Evolutionary conservation across 2,113 vertebrate species (phyloP), one percentile per base, ranked within the genome.

Genomic region (Ptychochromis oligacanthus): DNA sequence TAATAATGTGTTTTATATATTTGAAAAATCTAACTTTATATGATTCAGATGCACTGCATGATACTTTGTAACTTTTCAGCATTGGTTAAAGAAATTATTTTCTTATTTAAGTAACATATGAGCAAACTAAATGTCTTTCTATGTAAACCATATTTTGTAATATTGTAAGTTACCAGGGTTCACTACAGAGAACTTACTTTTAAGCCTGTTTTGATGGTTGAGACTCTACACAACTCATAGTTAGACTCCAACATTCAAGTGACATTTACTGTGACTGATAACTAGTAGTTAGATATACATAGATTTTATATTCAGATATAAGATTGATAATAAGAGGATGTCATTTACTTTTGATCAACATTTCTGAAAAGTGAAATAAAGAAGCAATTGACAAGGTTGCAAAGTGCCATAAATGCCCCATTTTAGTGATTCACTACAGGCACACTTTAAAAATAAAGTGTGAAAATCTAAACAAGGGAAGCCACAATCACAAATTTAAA

Each of bases 251-350:
- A 72, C 43, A 52, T 72, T 72, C 28, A 24, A 72, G 46, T n/a
- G 46, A 72, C 26, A 31, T 72, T 72, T 72, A 72, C 46, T 54
- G 43, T 72, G 46, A 72, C 3, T 54, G 52, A 54, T 54, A 18
- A 54, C 4, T 72, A 49, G 2, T 52, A 54, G 17, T 31, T 52
- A 52, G 26, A 14, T 72, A 31, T n/a, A 52, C 18, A 54, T 1
- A 54, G 46, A 54, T 34, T 34, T 54, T 54, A 54, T 72, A n/a
- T 31, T 54, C 20, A 31, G 17, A 72, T 52, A 54, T 72, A 54
- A 34, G 46, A 72, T 54, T 34, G n/a, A 54, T 72, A 72, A 72
- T 20, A 52, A 52, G 65, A 54, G 46, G 18, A 72, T 54, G 46
- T 11, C 18, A 14, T 34, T 72, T 72, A 54, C 46, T 31, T 72